Conservation (phyloP, 2,797 vertebrate species). For the Eleutherodactylus coqui region DNA sequence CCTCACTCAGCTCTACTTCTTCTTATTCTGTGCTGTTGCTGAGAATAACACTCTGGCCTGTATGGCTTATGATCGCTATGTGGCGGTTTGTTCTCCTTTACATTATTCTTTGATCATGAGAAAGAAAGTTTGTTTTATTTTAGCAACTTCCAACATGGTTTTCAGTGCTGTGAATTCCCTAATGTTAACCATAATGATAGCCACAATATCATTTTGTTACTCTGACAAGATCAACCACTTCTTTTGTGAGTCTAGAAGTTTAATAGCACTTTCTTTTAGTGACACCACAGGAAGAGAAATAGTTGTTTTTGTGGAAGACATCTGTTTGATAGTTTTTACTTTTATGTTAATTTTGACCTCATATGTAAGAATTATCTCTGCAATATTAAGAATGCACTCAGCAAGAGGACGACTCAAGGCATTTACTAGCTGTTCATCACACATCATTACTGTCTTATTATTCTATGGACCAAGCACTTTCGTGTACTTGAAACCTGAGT, state of each 20-base stretch:
- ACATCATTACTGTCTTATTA: constrained; percentile 14
- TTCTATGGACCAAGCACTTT: constrained; percentile 29
- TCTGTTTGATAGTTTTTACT: not conserved
- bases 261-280: not conserved
- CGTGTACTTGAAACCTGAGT: constrained; percentile 21
- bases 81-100: constrained; percentile 9
- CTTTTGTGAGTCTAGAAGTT: not conserved
- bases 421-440: constrained; percentile 35
- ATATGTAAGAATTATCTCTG: constrained; percentile 12
- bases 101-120: constrained; percentile 4
- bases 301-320: not conserved
- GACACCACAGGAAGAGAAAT: not conserved
- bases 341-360: constrained; percentile 13
- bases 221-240: constrained; percentile 49
- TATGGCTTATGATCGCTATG: constrained; percentile 22
- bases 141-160: no score
- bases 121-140: not conserved
- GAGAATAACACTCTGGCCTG: not conserved
- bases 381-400: not conserved
- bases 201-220: not conserved
- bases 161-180: not conserved
- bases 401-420: not conserved
- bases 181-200: not conserved
- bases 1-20: not conserved
- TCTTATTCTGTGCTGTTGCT: not conserved